Percentiles rank a stretch among this genome's conserved stretches.
Evolutionary conservation across 2,888 invertebrate species (phyloP).

Genomic region (Eristalinus aeneus): DNA sequence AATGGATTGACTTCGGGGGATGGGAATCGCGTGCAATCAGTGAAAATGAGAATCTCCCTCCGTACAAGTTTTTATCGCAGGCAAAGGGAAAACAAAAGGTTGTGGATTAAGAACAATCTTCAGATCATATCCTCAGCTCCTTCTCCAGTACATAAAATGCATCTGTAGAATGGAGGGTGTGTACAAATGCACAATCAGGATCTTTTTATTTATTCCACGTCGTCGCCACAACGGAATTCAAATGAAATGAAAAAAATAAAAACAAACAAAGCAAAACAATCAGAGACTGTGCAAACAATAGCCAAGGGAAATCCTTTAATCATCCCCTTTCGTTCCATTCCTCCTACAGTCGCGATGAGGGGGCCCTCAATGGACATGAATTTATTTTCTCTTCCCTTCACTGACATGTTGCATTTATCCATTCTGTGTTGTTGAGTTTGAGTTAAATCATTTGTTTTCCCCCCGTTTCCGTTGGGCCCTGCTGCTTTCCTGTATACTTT

Average conservation of each 20-base stretch:
- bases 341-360: neutral
- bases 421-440: slow-evolving; percentile 8
- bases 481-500: neutral
- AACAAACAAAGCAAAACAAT: slow-evolving; percentile 1
- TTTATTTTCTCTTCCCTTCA: slow-evolving; percentile 43
- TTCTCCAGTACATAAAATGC: neutral
- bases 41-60: slow-evolving; percentile 1
- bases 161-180: neutral
- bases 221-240: neutral
- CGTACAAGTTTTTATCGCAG: neutral
- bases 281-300: slow-evolving; percentile 33
- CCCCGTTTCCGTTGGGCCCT: slow-evolving; percentile 19
- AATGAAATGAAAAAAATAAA: neutral
- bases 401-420: slow-evolving; percentile 54
- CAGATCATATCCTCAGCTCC: neutral
- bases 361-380: slow-evolving; percentile 28
- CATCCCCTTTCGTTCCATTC: neutral
- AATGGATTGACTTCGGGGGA: slow-evolving; percentile 1
- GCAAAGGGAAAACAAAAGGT: neutral
- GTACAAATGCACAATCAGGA: neutral
- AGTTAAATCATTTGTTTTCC: neutral
- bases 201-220: slow-evolving; percentile 24
- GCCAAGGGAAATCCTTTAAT: slow-evolving; percentile 42
- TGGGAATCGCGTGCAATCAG: slow-evolving; percentile 10
- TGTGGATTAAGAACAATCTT: slow-evolving; percentile 3